Evolutionary conservation across 1,140 invertebrate species (phyloP).

Genomic region (Lerema accius): DNA sequence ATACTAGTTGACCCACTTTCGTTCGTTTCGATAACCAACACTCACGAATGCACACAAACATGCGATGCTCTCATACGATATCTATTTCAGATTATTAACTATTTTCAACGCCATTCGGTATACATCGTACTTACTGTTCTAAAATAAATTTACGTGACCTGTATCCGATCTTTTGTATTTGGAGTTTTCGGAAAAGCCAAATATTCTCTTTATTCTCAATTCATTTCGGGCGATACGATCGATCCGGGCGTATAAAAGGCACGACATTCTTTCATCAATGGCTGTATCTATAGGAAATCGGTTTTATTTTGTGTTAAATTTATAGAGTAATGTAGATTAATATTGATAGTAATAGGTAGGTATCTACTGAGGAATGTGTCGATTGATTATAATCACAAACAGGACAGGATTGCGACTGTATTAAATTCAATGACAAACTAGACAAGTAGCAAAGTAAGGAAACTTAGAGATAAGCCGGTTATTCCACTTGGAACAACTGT

Average conservation of each 20-base stretch:
- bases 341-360: too few species aligned
- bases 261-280: background rate
- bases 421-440: slow-evolving; percentile 52
- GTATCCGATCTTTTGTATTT: slow-evolving; percentile 36
- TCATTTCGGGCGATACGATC: background rate
- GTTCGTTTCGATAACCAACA: slow-evolving; percentile 68
- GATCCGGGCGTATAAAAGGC: background rate
- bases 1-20: slow-evolving; percentile 77
- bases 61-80: slow-evolving; percentile 36
- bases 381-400: slow-evolving; percentile 24
- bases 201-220: slow-evolving; percentile 8
- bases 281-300: too few species aligned
- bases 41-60: slow-evolving; percentile 57
- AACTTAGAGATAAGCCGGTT: slow-evolving; percentile 63
- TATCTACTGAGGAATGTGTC: slow-evolving; percentile 3
- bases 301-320: too few species aligned
- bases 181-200: slow-evolving; percentile 22
- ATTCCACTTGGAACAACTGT: slow-evolving; percentile 46
- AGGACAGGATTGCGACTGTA: slow-evolving; percentile 28
- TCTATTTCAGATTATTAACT: slow-evolving; percentile 47
- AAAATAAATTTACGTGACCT: slow-evolving; percentile 42
- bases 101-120: slow-evolving; percentile 36
- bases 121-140: slow-evolving; percentile 31
- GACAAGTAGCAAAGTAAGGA: slow-evolving; percentile 52
- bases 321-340: too few species aligned